Evolutionary conservation across 2,797 vertebrate species (phyloP).

Genomic region (Tauraco hartlaubi): DNA sequence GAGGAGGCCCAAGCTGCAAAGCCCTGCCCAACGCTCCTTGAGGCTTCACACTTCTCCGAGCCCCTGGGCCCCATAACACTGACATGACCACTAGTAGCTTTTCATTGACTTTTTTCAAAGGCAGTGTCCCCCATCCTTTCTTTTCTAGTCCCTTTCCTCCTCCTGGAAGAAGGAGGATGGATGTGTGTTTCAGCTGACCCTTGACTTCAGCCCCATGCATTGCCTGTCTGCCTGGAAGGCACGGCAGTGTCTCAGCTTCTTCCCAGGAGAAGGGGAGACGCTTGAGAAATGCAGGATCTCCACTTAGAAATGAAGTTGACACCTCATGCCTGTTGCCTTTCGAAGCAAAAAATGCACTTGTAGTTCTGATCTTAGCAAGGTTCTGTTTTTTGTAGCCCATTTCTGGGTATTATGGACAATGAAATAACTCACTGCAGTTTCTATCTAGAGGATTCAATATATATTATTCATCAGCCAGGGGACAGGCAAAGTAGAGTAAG

Average conservation of each 20-base stretch:
- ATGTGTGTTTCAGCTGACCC: background rate
- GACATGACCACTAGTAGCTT: background rate
- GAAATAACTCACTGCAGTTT: background rate
- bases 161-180: background rate
- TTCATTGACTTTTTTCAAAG: background rate
- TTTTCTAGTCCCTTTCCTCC: background rate
- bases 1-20: background rate
- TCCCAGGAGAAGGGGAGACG: background rate
- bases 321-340: background rate
- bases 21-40: background rate
- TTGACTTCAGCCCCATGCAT: background rate
- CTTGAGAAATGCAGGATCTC: background rate
- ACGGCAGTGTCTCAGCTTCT: background rate
- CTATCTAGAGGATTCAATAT: background rate
- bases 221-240: background rate
- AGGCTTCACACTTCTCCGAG: background rate
- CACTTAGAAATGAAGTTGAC: background rate
- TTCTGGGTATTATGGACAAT: background rate
- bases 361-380: background rate
- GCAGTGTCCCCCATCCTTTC: background rate
- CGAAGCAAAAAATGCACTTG: background rate
- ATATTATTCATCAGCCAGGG: background rate
- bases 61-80: background rate
- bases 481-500: background rate
- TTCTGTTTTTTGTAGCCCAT: background rate